Evolutionary conservation across 2,797 vertebrate genomes (phyloP), one percentile per base, ranked within the genome.

Genomic region (Taenioides sp.): DNA sequence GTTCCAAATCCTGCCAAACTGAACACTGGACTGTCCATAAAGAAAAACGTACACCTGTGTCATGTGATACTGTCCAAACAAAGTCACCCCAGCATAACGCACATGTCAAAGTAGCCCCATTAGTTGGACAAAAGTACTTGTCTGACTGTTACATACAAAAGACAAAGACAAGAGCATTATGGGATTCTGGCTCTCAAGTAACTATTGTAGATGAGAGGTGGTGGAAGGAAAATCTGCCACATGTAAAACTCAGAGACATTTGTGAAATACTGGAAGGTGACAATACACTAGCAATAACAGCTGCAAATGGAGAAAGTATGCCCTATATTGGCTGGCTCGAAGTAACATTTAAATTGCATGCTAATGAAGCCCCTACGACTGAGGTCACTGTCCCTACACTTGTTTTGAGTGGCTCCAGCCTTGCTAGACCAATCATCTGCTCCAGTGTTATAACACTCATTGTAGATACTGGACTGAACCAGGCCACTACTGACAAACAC

Each of bases 91-190:
- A 37, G 23, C 43, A 66, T n/a, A 66, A 27, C 23, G 28, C 22
- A 37, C 0, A 28, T 49, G 9, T 7, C 18, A 43, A 66, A n/a
- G 12, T 52, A 34, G 78, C 74, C 14, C 55, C 55, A 14, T 3
- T 25, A 71, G n/a, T 77, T 72, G 71, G 79, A 77, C 65, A 67
- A 69, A 3, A 69, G 75, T 5, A 71, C 72, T 14, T 72, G 71
- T 40, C 69, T 80, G 28, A 71, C 67, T 16, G 50, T 59, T 59
- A 17, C 57, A 59, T 59, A 28, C 25, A 59, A 59, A 28, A 59
- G 3, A 27, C 16, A 16, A 59, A 59, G 57, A 59, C 11, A 12
- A 43, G 40, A 43, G 10, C 11, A 43, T 43, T 43, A 11, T 12
- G 40, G 40, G 40, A n/a, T n/a, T n/a, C n/a, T n/a, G n/a, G n/a